These are phyloP conservation scores for Zoanthus sociatus DNA, from an alignment of 92 coral and sea anemone genomes.

Conservation along the genomic window DNA sequence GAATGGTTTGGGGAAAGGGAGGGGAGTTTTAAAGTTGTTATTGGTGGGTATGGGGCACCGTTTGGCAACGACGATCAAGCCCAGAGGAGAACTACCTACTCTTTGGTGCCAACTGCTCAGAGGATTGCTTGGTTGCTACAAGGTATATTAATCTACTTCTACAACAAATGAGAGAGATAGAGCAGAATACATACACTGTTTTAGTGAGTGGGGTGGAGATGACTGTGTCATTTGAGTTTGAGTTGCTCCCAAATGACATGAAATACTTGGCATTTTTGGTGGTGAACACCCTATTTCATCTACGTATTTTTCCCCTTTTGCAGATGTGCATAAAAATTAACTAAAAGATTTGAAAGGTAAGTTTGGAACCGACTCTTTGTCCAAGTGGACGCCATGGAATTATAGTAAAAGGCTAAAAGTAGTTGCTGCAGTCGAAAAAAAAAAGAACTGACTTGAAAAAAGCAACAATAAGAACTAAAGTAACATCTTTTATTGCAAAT, in stretches of 20 bases:
- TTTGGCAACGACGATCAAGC: not conserved
- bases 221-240: not conserved
- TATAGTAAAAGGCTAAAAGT: not conserved
- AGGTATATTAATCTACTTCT: not conserved
- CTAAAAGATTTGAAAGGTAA: not conserved
- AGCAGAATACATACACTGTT: not conserved
- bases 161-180: not conserved
- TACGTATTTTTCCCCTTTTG: not conserved
- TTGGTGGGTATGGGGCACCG: no score
- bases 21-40: no score
- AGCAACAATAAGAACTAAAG: not conserved
- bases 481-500: not conserved
- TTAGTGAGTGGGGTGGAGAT: not conserved
- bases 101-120: conserved; percentile 3
- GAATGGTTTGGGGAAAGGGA: no score
- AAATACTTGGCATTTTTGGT: not conserved
- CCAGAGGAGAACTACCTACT: conserved; percentile 13
- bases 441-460: not conserved
- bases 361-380: conserved; percentile 27
- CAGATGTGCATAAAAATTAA: not conserved
- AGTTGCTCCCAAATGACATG: conserved; percentile 1
- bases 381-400: conserved; percentile 59
- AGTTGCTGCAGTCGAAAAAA: conserved; percentile 33
- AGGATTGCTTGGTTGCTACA: not conserved
- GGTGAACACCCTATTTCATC: not conserved